Evolutionary conservation across 2,797 vertebrate species (phyloP), one percentile per base, ranked within the genome.

Genomic region (Chromis chromis): DNA sequence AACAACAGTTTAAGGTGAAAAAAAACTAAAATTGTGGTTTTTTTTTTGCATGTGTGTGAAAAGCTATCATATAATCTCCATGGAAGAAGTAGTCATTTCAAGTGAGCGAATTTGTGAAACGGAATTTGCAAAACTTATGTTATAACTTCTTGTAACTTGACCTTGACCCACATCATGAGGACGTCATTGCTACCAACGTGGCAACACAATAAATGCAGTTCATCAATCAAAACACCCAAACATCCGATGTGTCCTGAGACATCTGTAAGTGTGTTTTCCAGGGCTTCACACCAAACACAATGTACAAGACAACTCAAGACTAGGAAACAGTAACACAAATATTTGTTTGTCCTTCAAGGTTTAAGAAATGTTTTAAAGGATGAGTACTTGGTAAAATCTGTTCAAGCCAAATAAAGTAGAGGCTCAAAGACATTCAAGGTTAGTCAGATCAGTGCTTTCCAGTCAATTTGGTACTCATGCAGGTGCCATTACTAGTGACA

Each of bases 401-500:
- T 46, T 64, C 19, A 40, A 76, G 39, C 1, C 40, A 24, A 50
- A 79, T 42, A 50, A 67, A 53, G 49, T 9, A 40, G 17, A 25
- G 31, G 16, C 50, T 59, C 36, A 33, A 46, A 52, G 31, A 75
- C 36, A 57, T 52, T 72, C 53, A 72, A 72, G 74, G 44, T 62
- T 21, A 62, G 21, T 48, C 24, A 25, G 58, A 56, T 64, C 16
- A 8, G 44, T 50, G 59, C 55, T 52, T 78, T 75, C 31, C 75
- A 50, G 14, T 64, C 58, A 33, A 22, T 63, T 54, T 44, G 13
- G 14, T 54, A 28, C 57, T 66, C 50, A 25, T 50, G 48, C 22
- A 42, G 27, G 31, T 55, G 36, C 63, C 40, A 17, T 74, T 74
- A 63, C 22, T 44, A 59, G 8, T 39, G 25, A 50, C 52, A 65